phyloP scores from a whole-genome alignment of 2,797 vertebrate species.

The Artibeus lituratus region DNA sequence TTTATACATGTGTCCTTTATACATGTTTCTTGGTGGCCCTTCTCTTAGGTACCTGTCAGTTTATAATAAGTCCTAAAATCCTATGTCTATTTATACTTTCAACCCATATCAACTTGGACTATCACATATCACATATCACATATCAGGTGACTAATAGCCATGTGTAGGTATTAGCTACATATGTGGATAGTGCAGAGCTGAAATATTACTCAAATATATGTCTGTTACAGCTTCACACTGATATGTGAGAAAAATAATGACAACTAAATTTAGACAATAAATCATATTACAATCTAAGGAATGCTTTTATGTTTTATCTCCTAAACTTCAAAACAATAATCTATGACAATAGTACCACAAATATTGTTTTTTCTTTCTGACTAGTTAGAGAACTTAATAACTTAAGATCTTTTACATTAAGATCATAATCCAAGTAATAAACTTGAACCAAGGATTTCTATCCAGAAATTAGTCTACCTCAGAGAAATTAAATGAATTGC shows the following conservation, averaged over 20 bases:
- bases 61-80: background rate
- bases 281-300: background rate
- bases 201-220: background rate
- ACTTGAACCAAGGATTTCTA: background rate
- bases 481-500: background rate
- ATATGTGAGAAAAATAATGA: background rate
- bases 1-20: no score
- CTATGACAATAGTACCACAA: background rate
- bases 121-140: no score
- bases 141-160: background rate
- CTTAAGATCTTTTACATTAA: background rate
- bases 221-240: background rate
- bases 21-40: no score
- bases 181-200: background rate
- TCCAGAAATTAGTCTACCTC: background rate
- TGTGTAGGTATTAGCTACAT: background rate
- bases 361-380: background rate
- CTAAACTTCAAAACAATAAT: background rate
- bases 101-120: background rate
- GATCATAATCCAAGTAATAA: background rate
- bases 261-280: background rate
- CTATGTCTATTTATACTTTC: background rate
- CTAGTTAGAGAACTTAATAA: background rate
- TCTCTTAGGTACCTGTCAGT: background rate
- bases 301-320: background rate